A percentile compares a stretch with the other conserved stretches of the same genome.
phyloP scores from a whole-genome alignment of 2,888 invertebrate species.

The Ypsolopha scabrella region DNA sequence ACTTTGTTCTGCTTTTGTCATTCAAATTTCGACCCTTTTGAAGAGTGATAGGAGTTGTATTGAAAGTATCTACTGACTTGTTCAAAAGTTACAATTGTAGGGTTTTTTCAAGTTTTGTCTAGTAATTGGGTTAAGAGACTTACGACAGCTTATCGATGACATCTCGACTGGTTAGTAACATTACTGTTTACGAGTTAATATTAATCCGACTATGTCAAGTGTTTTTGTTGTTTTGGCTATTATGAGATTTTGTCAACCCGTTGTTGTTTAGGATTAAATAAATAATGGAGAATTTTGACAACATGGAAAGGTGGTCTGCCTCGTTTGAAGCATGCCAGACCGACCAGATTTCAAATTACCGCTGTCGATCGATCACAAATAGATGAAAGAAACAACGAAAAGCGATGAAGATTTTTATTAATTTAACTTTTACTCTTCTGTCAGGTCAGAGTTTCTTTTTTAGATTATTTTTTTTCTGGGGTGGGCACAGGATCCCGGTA shows the following conservation, averaged over 20 bases:
- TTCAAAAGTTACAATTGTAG: conserved; percentile 1
- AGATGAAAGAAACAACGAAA: too few relatives aligned
- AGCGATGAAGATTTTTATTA: too few relatives aligned
- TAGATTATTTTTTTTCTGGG: too few relatives aligned
- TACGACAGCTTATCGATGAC: conserved; percentile 35
- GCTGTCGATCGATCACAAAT: too few relatives aligned
- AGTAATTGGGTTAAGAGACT: conserved; percentile 53
- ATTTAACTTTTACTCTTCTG: too few relatives aligned
- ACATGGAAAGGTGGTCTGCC: too few relatives aligned
- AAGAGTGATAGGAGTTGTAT: conserved; percentile 9
- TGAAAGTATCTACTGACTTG: background rate
- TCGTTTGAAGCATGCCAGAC: too few relatives aligned
- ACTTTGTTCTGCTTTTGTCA: background rate
- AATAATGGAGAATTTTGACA: conserved; percentile 10
- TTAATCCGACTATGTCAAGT: conserved; percentile 38
- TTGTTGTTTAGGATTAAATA: conserved; percentile 9
- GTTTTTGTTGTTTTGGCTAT: conserved; percentile 24
- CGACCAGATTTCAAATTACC: too few relatives aligned
- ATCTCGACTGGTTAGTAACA: conserved; percentile 22
- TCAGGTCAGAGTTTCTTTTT: too few relatives aligned
- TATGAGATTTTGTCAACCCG: conserved; percentile 22
- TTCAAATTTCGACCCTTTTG: conserved; percentile 15
- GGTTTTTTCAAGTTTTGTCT: conserved; percentile 21
- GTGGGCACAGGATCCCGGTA: too few relatives aligned
- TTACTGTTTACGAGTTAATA: conserved; percentile 38